phyloP scores from a whole-genome alignment of 1,140 invertebrate genomes.

The Drosophila ogumai region DNA sequence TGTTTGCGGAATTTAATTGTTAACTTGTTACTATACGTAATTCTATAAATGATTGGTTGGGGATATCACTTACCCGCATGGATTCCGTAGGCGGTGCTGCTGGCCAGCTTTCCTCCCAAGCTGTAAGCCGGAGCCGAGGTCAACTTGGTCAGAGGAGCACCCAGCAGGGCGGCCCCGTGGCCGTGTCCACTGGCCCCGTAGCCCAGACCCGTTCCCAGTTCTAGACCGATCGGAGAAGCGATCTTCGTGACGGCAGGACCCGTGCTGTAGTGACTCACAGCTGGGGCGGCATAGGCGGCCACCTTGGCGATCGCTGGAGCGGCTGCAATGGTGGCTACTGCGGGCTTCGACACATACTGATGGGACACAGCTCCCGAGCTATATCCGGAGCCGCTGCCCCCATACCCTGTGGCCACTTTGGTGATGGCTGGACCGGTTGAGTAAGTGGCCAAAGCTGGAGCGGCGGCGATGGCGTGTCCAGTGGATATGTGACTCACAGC shows the following conservation, averaged over 20 bases:
- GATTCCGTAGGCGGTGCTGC: conserved; percentile 58
- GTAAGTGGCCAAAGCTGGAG: conserved; percentile 19
- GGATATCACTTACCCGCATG: conserved; percentile 44
- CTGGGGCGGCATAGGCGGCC: conserved; percentile 48
- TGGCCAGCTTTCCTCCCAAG: conserved; percentile 42
- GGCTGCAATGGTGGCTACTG: conserved; percentile 31
- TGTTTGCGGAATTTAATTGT: background rate
- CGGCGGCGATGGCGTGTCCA: conserved; percentile 30
- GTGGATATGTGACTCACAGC: conserved; percentile 46
- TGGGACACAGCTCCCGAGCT: conserved; percentile 63
- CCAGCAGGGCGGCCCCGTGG: conserved; percentile 14
- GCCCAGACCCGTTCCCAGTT: conserved; percentile 21
- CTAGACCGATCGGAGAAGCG: conserved; percentile 28
- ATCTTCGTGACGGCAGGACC: conserved; percentile 52
- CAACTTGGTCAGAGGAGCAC: conserved; percentile 42
- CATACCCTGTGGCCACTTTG: conserved; percentile 51
- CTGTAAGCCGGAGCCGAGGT: conserved; percentile 43
- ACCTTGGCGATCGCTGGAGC: conserved; percentile 51
- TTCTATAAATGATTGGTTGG: background rate
- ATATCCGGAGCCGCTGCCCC: conserved; percentile 25
- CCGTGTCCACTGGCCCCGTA: conserved; percentile 46
- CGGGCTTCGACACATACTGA: conserved; percentile 71
- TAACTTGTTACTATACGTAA: background rate
- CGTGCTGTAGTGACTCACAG: conserved; percentile 24
- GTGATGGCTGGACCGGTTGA: conserved; percentile 42